Base-by-base conservation (phyloP, 2,797 vertebrate species). In the Cynodonichthys magdalenae region DNA sequence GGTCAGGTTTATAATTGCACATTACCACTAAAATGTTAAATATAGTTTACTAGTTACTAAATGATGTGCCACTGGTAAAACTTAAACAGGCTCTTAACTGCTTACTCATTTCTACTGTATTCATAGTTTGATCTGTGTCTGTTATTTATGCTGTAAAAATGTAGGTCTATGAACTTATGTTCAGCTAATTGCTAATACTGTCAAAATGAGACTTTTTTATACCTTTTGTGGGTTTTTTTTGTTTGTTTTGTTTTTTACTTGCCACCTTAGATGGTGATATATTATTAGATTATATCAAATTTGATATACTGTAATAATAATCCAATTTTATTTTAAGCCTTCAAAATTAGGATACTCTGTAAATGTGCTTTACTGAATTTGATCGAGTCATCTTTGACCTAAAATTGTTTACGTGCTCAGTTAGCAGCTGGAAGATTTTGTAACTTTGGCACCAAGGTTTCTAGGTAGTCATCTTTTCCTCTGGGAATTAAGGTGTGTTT, bases 391-490 rank as follows among this genome's bases (percentile, higher is more conserved):
- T 20, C 5, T 27, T 71, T 41, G 58, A 78, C 57, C 54, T 24
- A 31, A 71, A 71, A 61, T 52, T 68, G 71, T 59, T n/a, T 11
- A 50, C 31, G 1, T 52, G 54, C 48, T 65, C 70, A 74, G 50
- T 80, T 63, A 78, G 53, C 51, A 58, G 60, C 45, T 34, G 36
- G 51, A 55, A 74, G 71, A 63, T 46, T 85, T 75, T 75, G 62
- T 79, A 74, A 79, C 63, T 66, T 67, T 54, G 18, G 62, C 73
- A 67, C 55, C 46, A 29, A 54, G 54, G 73, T 57, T 64, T 60
- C 49, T 64, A 74, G 77, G 82, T 75, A 78, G 68, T 72, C 66
- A 66, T 69, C 14, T 11, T 69, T 77, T 74, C 63, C 31, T 59
- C 63, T 27, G 53, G 66, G 78, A 76, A 71, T 77, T 52, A 62